Evolutionary conservation across 2,113 vertebrate species (phyloP).

Genomic region (Maccullochella peelii): DNA sequence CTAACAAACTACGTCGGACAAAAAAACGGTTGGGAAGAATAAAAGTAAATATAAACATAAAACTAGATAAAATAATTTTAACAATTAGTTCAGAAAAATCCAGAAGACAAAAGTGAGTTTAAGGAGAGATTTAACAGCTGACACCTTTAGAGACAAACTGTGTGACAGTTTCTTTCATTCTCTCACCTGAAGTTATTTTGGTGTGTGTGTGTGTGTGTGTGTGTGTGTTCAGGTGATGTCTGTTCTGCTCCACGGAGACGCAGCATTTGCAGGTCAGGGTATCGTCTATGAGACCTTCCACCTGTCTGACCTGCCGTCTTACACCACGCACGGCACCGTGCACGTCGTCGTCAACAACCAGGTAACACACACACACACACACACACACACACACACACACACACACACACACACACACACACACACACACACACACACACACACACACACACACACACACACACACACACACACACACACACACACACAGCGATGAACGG

Average conservation of each 20-base stretch:
- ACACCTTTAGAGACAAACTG: too few relatives aligned
- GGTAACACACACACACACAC: slow-evolving; percentile 77
- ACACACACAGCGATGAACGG: background rate
- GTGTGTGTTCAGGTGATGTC: slow-evolving; percentile 92
- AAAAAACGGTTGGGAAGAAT: too few relatives aligned
- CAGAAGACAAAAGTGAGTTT: too few relatives aligned
- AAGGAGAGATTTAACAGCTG: too few relatives aligned
- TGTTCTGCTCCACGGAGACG: slow-evolving; percentile 95
- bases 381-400: background rate
- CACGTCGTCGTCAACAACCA: slow-evolving; percentile 99
- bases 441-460: background rate
- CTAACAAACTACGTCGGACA: too few relatives aligned
- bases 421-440: background rate
- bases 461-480: background rate
- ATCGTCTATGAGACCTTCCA: slow-evolving; percentile 98
- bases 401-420: background rate
- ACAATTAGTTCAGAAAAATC: too few relatives aligned
- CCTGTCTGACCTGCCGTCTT: slow-evolving; percentile 94
- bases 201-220: too few relatives aligned
- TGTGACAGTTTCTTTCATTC: too few relatives aligned
- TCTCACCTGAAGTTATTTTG: too few relatives aligned
- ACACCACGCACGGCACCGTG: slow-evolving; percentile 96
- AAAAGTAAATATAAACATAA: too few relatives aligned
- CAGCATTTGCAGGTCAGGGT: slow-evolving; percentile 96
- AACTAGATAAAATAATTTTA: too few relatives aligned